phyloP scores from a whole-genome alignment of 2,888 invertebrate species.

The Andrena chrysosceles region DNA sequence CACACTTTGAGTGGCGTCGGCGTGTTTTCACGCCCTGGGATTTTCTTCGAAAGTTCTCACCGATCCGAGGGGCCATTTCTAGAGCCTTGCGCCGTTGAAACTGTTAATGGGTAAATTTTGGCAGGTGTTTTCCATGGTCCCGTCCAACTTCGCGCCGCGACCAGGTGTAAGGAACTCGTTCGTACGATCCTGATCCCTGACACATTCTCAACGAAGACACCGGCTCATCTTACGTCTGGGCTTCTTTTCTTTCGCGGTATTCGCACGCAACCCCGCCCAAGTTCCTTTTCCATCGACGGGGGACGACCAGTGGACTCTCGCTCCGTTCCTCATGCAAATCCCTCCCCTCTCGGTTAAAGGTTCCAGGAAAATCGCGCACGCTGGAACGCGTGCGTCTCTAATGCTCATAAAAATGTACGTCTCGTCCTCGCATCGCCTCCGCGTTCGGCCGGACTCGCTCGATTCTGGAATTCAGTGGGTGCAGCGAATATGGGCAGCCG shows the following conservation, averaged over 20 bases:
- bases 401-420: constrained; percentile 65
- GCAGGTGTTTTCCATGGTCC: background rate
- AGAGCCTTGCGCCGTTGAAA: no score
- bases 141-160: background rate
- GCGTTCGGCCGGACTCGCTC: constrained; percentile 43
- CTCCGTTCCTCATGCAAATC: constrained; percentile 68
- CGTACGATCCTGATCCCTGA: constrained; percentile 56
- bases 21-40: no score
- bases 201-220: constrained; percentile 59
- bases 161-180: constrained; percentile 28
- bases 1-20: no score
- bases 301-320: constrained; percentile 26
- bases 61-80: no score
- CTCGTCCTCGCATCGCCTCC: constrained; percentile 53
- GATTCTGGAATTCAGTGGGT: constrained; percentile 70
- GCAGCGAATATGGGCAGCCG: constrained; percentile 49
- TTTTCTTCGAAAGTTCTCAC: no score
- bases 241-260: constrained; percentile 57
- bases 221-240: constrained; percentile 63
- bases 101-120: background rate
- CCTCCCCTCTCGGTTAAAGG: constrained; percentile 42
- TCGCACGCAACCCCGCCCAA: constrained; percentile 53
- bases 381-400: constrained; percentile 55
- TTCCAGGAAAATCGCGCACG: constrained; percentile 72
- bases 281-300: constrained; percentile 44